Evolutionary conservation across 2,113 vertebrate species (phyloP), one percentile per base, ranked within the genome.

Genomic region (Nannobrachium achirus): DNA sequence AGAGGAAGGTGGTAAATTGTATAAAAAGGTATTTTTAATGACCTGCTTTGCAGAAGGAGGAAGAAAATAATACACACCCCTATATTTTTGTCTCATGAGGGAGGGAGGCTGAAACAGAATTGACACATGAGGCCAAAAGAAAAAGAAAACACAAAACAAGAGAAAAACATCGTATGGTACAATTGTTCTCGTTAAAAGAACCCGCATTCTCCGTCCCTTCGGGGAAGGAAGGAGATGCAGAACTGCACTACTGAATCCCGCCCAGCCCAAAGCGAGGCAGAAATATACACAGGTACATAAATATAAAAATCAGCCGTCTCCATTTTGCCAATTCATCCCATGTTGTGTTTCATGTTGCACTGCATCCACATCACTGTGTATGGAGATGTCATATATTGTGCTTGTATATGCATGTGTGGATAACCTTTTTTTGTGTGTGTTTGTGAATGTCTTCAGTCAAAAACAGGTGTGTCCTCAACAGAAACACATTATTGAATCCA

Each of bases 251-350:
- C 84, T 46, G 62, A 80, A 83, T 75, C 81, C 81, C 86, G 82
- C 83, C 78, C 83, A 88, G 79, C 83, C 81, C 87, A 79, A 82
- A 83, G 76, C 86, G 78, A 85, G 85, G 85, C 89, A 86, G 83
- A 90, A 92, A 91, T 86, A 89, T 85, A 91, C 87, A 89, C 84
- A 89, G 63, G 81, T 84, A 91, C 88, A 89, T 89, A 81, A 85
- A 89, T 88, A 91, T 80, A 88, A 90, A 91, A 90, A 80, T 86
- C 62, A 63, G 85, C 87, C 87, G 74, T 52, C 79, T 84, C 81
- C 72, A 79, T 66, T 77, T 56, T 19, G 66, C 81, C 80, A 86
- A 84, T 85, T 86, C 56, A 74, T 80, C 82, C 76, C 76, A 80
- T 38, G 39, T 78, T 84, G 25, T 33, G 25, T 33, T 69, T 73